Percentiles rank a stretch among this genome's conserved stretches.
Conservation (phyloP, 2,888 invertebrate species). For the Dorcus parallelipipedus region DNA sequence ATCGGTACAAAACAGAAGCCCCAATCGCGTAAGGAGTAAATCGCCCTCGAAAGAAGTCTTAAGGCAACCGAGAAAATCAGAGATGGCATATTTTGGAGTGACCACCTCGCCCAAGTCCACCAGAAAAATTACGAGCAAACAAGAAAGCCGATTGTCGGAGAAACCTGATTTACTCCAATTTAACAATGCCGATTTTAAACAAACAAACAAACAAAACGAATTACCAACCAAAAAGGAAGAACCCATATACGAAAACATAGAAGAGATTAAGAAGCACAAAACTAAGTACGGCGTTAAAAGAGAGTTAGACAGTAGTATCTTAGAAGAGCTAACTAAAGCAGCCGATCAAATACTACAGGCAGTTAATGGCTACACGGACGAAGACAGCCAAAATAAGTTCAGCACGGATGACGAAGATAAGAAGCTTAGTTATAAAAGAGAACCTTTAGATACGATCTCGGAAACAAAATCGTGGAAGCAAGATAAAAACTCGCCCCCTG, state of each 20-base stretch:
- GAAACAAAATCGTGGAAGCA: constrained; percentile 47
- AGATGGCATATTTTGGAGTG: constrained; percentile 47
- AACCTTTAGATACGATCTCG: constrained; percentile 45
- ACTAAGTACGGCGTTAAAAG: constrained; percentile 27
- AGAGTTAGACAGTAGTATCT: constrained; percentile 47
- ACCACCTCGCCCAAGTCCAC: constrained; percentile 34
- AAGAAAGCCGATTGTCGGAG: constrained; percentile 31
- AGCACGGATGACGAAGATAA: constrained; percentile 39
- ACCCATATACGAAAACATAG: constrained; percentile 45
- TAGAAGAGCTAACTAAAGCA: constrained; percentile 57
- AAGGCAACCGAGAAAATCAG: constrained; percentile 45
- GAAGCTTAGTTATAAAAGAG: constrained; percentile 23
- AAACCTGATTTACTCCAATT: constrained; percentile 41
- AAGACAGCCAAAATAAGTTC: constrained; percentile 40
- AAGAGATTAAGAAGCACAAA: constrained; percentile 24
- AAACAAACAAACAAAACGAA: constrained; percentile 16
- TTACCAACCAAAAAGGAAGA: constrained; percentile 20
- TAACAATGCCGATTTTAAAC: constrained; percentile 22
- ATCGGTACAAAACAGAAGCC: constrained; percentile 1
- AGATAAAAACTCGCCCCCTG: constrained; percentile 21
- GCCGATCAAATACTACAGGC: constrained; percentile 60
- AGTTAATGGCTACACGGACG: constrained; percentile 54
- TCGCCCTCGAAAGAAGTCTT: constrained; percentile 31
- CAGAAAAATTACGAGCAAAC: constrained; percentile 11
- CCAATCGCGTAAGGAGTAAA: constrained; percentile 20